phyloP scores from a whole-genome alignment of 2,113 vertebrate genomes.

The Lontra canadensis region DNA sequence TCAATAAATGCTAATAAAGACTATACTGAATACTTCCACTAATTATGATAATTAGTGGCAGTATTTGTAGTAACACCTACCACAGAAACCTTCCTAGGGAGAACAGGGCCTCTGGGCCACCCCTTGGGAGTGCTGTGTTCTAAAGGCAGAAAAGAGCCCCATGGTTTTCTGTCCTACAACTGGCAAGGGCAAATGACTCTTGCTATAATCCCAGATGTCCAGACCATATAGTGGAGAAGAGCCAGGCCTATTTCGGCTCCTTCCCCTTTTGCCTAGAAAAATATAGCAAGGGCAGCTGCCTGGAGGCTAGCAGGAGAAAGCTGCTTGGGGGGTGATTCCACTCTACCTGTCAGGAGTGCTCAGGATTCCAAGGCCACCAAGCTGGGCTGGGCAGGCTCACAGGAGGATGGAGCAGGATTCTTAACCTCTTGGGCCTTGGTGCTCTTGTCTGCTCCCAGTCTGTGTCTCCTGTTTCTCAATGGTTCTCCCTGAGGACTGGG shows the following conservation, averaged over 20 bases:
- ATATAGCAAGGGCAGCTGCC: background rate
- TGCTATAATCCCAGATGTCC: background rate
- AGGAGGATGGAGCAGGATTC: constrained; percentile 28
- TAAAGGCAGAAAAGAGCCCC: background rate
- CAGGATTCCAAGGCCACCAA: background rate
- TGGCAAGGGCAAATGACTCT: background rate
- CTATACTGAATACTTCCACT: background rate
- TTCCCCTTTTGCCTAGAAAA: background rate
- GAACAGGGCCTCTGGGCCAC: background rate
- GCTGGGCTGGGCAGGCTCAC: constrained; percentile 44
- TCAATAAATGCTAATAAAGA: background rate
- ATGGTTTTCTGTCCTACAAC: background rate
- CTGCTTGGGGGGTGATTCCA: background rate
- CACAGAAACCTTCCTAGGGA: background rate
- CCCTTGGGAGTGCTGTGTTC: background rate
- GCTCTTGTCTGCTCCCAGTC: constrained; percentile 37
- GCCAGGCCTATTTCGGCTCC: background rate
- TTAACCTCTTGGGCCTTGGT: background rate
- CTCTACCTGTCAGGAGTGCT: constrained; percentile 54
- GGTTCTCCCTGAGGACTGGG: constrained; percentile 55
- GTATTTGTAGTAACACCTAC: background rate
- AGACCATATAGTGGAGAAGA: background rate
- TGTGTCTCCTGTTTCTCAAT: background rate
- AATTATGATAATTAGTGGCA: background rate
- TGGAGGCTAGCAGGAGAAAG: background rate